phyloP scores from a whole-genome alignment of 1,140 invertebrate genomes.

The Hestina assimilis region DNA sequence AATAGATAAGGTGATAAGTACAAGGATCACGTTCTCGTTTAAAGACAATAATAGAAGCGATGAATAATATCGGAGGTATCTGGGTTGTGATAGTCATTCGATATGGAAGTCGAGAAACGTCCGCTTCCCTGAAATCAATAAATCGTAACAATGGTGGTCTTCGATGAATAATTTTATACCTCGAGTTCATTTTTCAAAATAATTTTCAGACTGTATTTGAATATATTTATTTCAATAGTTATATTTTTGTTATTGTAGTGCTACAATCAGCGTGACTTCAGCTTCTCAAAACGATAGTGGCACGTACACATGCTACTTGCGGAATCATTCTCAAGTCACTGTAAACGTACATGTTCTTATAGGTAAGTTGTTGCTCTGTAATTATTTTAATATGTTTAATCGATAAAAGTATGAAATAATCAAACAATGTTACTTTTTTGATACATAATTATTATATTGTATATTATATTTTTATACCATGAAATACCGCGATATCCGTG shows the following conservation, averaged over 20 bases:
- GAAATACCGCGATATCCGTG: not conserved
- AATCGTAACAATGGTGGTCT: conserved; percentile 22
- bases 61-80: conserved; percentile 29
- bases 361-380: conserved; percentile 43
- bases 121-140: conserved; percentile 22
- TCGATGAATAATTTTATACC: conserved; percentile 22
- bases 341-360: conserved; percentile 69
- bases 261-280: conserved; percentile 62
- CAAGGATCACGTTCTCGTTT: conserved; percentile 18
- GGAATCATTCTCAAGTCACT: conserved; percentile 65
- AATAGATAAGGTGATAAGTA: conserved; percentile 12
- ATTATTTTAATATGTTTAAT: not conserved
- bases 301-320: conserved; percentile 59
- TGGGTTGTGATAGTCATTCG: conserved; percentile 29
- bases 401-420: not conserved
- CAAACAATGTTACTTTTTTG: not conserved
- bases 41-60: conserved; percentile 24
- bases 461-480: not conserved
- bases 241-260: conserved; percentile 51
- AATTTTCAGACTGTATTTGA: not conserved
- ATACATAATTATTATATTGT: not conserved
- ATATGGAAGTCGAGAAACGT: conserved; percentile 18
- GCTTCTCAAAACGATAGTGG: conserved; percentile 70
- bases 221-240: conserved; percentile 6
- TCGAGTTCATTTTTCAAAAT: conserved; percentile 4